Percentiles rank a stretch among this genome's conserved stretches.
Conservation (phyloP, 2,113 vertebrate genomes). For the Sus scrofa region T2T-Sscrofa CM000830.6:114571001-114571500, state of each 20-base stretch:
- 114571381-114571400: no score
- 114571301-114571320: neutral
- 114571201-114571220: neutral
- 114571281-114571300: neutral
- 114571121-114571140: neutral
- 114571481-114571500: no score
- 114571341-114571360: no score
- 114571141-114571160: neutral
- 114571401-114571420: no score
- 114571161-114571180: neutral
- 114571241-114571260: neutral
- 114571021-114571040: neutral
- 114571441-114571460: no score
- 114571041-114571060: slow-evolving; percentile 28
- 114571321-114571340: neutral
- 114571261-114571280: neutral
- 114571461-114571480: no score
- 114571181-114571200: neutral
- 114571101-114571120: slow-evolving; percentile 18
- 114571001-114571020: neutral
- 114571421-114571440: no score
- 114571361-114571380: no score
- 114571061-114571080: neutral
- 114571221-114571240: neutral
- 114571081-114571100: neutral